Evolutionary conservation across 2,888 invertebrate species (phyloP), one percentile per base, ranked within the genome.

Genomic region (Pammene fasciana): DNA sequence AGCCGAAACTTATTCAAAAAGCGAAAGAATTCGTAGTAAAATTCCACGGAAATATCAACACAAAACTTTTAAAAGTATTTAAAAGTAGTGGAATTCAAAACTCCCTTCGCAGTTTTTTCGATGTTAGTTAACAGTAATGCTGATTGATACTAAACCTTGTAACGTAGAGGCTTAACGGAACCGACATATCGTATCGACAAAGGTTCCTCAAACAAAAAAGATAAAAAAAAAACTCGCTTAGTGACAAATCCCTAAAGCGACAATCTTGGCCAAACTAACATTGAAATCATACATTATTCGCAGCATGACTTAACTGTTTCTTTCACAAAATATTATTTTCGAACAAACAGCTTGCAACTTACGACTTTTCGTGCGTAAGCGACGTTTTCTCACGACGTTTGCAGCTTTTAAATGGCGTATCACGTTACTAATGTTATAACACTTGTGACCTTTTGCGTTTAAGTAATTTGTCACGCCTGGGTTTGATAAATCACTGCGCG

Each of bases 401-500:
- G 11, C 13, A 13, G 26, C 11, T 52, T 50, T 13, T 18, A 16
- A 57, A 57, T 18, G 11, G 3, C 18, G 41, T 57, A 43, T 8
- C 11, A 8, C 9, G 10, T 6, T 13, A 18, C 11, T 3, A 43
- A 18, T 0, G 1, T 43, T 0, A 16, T 1, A 41, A 8, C 13
- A 57, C 9, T 43, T 57, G 11, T 13, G 43, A 16, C 41, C 13
- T 57, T 57, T 57, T 57, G 41, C 13, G 13, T 8, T 43, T 7
- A 8, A 8, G 14, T 56, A 14, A 16, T 55, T n/a, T 34, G 36
- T 55, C n/a, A 16, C 16, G 14, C 46, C 36, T 7, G 34, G 16
- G 61, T 38, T 61, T 61, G 48, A 61, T 61, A 61, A 61, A 61
- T 61, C 61, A 61, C 61, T 50, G 34, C 34, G 14, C 13, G 16